Evolutionary conservation across 1,140 invertebrate genomes (phyloP), one percentile per base, ranked within the genome.

Genomic region (Euglossa dilemma): DNA sequence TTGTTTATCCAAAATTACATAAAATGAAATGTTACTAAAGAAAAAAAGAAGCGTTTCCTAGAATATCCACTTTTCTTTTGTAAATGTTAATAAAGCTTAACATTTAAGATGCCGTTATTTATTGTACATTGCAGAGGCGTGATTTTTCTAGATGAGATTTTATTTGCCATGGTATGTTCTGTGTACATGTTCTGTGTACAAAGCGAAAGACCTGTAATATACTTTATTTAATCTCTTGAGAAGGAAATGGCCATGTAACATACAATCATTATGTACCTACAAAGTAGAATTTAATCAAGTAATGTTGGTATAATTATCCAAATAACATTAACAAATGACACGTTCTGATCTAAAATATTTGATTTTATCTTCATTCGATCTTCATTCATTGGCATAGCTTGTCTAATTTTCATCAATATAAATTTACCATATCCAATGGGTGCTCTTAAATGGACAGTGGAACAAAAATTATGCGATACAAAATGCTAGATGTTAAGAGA

Each of bases 341-440:
- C 64, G 79, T 80, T 86, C n/a, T 36, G 72, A 80, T 76, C 66
- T 57, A 66, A 54, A 78, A 63, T 54, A 45, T 82, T 89, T 70
- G 45, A 74, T 75, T 87, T 80, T 45, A n/a, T 67, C 47, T 78
- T 69, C 69, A 66, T 63, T 72, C 54, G 61, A 64, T 43, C 78
- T 54, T 80, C 63, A 63, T 80, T 56, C 76, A 54, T 80, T 88
- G 80, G 85, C 75, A 86, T 75, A 85, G 81, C 85, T 82, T 69
- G 86, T 78, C 78, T 66, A 74, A 83, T 81, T 78, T 83, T 89
- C 86, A 74, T 89, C 87, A 78, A 69, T 80, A 85, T 85, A 64
- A 84, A 89, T 81, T 82, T 87, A 90, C 74, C 89, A 90, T 90
- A 90, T 90, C 88, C 88, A 84, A 87, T 88, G 82, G 87, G 85